Conservation (phyloP, 1,140 invertebrate genomes). For the Physella acuta region DNA sequence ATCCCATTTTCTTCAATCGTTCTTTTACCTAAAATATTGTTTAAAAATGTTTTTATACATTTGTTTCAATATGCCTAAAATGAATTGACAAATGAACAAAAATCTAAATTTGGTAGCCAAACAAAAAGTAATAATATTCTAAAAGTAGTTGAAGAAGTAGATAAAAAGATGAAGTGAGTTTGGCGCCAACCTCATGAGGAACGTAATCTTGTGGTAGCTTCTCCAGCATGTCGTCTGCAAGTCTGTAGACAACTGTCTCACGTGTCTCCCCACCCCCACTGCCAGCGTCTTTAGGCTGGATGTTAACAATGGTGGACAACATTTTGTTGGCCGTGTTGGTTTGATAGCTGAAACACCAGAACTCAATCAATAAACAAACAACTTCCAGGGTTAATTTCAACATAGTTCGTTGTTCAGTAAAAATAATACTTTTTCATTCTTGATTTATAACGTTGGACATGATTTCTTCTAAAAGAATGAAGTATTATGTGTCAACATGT, state of each 20-base stretch:
- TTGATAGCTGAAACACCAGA: conserved; percentile 48
- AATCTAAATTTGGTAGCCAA: not conserved
- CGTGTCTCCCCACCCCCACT: conserved; percentile 78
- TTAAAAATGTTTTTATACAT: not conserved
- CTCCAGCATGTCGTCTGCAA: conserved; percentile 92
- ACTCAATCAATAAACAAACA: too few relatives aligned
- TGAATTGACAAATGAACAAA: not conserved
- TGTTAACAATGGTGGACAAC: conserved; percentile 88
- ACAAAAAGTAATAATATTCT: not conserved
- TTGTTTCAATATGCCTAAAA: not conserved
- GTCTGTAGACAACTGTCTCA: conserved; percentile 85
- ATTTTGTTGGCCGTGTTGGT: conserved; percentile 70
- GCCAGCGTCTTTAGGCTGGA: conserved; percentile 89
- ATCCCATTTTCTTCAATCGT: conserved; percentile 58
- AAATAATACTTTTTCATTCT: too few relatives aligned
- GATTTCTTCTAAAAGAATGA: too few relatives aligned
- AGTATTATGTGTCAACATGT: too few relatives aligned
- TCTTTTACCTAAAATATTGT: conserved; percentile 52
- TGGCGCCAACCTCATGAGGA: conserved; percentile 75
- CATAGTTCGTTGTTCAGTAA: too few relatives aligned
- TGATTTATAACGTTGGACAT: too few relatives aligned
- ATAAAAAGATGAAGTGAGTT: not conserved
- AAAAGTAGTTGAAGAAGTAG: not conserved
- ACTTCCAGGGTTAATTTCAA: too few relatives aligned
- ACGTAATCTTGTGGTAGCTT: conserved; percentile 90